A percentile compares a stretch with the other conserved stretches of the same genome.
phyloP scores from a whole-genome alignment of 2,888 invertebrate species.

The Heteromyza rotundicornis region DNA sequence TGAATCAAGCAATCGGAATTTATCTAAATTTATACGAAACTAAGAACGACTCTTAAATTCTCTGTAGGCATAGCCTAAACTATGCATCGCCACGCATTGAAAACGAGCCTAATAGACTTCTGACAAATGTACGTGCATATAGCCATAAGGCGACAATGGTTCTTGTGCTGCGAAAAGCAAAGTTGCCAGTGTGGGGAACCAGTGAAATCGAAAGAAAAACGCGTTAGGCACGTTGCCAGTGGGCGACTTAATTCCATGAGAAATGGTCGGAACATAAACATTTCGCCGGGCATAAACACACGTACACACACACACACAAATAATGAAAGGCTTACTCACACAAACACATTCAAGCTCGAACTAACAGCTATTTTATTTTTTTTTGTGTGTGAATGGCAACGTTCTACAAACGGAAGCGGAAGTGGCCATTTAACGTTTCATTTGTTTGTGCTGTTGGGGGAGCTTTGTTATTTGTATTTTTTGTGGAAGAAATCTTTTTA shows the following conservation, averaged over 20 bases:
- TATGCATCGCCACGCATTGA: background rate
- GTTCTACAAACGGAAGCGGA: constrained; percentile 12
- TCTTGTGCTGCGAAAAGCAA: background rate
- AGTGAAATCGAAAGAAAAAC: background rate
- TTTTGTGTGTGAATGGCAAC: too few species aligned
- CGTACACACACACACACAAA: constrained; percentile 7
- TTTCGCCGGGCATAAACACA: background rate
- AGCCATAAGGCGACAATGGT: constrained; percentile 17
- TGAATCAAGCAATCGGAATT: too few species aligned
- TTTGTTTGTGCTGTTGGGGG: constrained; percentile 19
- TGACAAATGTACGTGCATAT: background rate
- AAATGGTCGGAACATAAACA: constrained; percentile 20
- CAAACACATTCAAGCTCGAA: background rate
- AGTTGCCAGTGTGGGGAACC: background rate
- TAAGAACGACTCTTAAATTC: too few species aligned
- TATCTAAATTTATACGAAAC: too few species aligned
- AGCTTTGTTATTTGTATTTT: constrained; percentile 25
- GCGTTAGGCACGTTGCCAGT: constrained; percentile 5
- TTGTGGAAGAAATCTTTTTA: background rate
- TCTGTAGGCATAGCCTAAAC: background rate
- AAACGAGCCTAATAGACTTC: background rate
- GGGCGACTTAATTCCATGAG: constrained; percentile 24
- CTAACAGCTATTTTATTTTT: background rate
- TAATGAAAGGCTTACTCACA: background rate
- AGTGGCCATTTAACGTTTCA: constrained; percentile 27